Conservation (phyloP, 2,888 invertebrate genomes). For the Cephus sareptanus region DNA sequence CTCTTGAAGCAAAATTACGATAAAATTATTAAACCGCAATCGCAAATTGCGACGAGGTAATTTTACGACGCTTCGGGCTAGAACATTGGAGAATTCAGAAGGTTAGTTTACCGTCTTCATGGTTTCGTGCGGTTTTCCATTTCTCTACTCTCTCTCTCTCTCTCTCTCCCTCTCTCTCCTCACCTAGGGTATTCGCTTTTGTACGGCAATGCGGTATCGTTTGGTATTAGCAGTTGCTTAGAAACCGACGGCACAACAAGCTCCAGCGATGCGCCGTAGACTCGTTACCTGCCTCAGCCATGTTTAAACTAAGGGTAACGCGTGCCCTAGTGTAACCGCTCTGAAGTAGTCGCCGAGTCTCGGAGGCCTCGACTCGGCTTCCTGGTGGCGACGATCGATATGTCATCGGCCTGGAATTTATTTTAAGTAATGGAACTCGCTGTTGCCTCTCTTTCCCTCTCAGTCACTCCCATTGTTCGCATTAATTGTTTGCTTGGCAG, state of each 20-base stretch:
- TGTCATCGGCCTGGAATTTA: slow-evolving; percentile 46
- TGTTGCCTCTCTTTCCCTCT: not conserved
- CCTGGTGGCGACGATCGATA: slow-evolving; percentile 48
- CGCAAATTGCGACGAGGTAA: not conserved
- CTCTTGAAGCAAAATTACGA: not conserved
- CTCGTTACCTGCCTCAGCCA: not conserved
- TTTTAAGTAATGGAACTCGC: slow-evolving; percentile 21
- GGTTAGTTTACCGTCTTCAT: not conserved
- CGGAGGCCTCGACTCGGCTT: slow-evolving; percentile 21
- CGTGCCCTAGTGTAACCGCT: not conserved
- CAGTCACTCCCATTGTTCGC: not conserved
- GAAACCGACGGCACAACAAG: slow-evolving; percentile 37
- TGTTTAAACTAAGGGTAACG: not conserved
- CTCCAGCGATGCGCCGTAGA: not conserved
- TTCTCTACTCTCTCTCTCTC: not conserved
- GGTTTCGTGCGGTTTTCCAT: not conserved
- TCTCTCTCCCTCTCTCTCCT: not conserved
- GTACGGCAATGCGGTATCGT: slow-evolving; percentile 35
- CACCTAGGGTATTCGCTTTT: not conserved
- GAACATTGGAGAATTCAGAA: not conserved
- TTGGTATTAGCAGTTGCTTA: slow-evolving; percentile 25
- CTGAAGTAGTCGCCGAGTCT: not conserved
- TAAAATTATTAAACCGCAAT: not conserved
- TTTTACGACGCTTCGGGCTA: not conserved
- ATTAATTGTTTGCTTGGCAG: not conserved